These are phyloP conservation scores for Notiomystis cincta DNA, from an alignment of 2,113 vertebrate species.

Conservation along the genomic window DNA sequence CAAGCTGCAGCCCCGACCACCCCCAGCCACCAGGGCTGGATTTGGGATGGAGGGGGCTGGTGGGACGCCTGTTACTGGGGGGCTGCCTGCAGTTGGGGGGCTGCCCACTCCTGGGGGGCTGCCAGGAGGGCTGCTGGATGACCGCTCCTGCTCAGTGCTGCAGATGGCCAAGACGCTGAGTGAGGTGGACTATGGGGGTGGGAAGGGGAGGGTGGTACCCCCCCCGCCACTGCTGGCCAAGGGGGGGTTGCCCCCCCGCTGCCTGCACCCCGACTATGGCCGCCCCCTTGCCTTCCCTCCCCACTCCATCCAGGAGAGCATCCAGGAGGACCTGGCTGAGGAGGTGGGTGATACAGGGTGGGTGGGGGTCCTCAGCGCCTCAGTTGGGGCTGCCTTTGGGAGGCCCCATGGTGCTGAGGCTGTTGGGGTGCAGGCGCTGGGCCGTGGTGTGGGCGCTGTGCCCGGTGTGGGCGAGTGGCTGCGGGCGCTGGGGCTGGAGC, in stretches of 20 bases:
- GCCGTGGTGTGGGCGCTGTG: conserved; percentile 72
- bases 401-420: background rate
- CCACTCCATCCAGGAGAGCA: conserved; percentile 87
- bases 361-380: background rate
- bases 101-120: background rate
- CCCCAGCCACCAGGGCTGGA: background rate
- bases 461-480: conserved; percentile 91
- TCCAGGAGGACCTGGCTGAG: conserved; percentile 89
- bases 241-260: conserved; percentile 51
- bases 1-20: conserved; percentile 63
- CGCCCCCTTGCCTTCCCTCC: conserved; percentile 83
- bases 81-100: background rate
- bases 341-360: conserved; percentile 74
- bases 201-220: conserved; percentile 61
- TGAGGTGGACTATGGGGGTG: conserved; percentile 82
- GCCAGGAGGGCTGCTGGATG: conserved; percentile 66
- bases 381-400: background rate
- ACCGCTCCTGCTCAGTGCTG: conserved; percentile 93
- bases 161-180: conserved; percentile 95
- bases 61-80: background rate
- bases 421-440: background rate
- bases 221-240: conserved; percentile 21
- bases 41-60: conserved; percentile 46
- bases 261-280: conserved; percentile 69
- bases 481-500: conserved; percentile 84